Conservation (phyloP, 2,797 vertebrate genomes). For the Zalophus californianus region DNA sequence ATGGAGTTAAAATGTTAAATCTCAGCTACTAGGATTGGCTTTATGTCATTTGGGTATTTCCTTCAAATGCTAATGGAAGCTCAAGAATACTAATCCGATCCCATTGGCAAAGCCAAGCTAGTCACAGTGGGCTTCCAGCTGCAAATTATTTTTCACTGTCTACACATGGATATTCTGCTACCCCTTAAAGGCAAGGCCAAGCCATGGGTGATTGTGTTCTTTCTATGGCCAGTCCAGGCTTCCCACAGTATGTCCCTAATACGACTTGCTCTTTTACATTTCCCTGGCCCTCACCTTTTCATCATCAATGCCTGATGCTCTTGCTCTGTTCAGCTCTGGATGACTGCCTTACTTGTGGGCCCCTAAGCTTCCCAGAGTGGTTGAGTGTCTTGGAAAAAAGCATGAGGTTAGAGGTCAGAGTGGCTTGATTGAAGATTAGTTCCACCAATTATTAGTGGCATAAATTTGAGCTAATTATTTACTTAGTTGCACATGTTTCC, state of each 20-base stretch:
- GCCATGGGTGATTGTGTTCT: not conserved
- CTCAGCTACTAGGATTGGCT: constrained; percentile 28
- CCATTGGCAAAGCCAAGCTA: not conserved
- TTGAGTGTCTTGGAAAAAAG: not conserved
- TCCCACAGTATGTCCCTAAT: not conserved
- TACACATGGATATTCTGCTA: not conserved
- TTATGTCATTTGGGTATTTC: constrained; percentile 63
- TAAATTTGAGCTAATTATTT: not conserved
- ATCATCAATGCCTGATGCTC: not conserved
- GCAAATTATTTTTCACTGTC: constrained; percentile 63
- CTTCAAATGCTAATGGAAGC: constrained; percentile 56
- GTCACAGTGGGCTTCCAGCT: constrained; percentile 19
- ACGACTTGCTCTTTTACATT: not conserved
- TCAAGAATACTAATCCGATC: constrained; percentile 62
- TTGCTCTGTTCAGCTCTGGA: not conserved
- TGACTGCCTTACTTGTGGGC: not conserved
- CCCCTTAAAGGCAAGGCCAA: not conserved
- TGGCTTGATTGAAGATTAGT: accelerated
- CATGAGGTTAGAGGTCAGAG: not conserved
- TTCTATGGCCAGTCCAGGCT: not conserved
- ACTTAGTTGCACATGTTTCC: not conserved
- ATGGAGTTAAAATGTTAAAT: constrained; percentile 59
- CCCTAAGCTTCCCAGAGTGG: not conserved
- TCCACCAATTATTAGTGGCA: not conserved
- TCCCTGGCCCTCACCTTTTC: not conserved